Evolutionary conservation across 2,797 vertebrate genomes (phyloP).

Genomic region (Microctenopoma lineatum): DNA sequence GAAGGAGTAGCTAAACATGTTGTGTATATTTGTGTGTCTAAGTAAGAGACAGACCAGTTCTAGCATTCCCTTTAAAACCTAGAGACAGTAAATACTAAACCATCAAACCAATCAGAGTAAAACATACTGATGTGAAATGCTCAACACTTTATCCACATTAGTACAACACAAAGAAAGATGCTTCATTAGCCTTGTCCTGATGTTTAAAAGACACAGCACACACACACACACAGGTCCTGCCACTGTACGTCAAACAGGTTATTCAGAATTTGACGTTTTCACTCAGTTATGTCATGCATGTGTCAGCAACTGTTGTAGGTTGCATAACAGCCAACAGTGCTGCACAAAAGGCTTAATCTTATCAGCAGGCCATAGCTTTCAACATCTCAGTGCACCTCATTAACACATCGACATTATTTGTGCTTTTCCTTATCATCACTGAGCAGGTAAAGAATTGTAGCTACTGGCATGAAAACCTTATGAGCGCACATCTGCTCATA

Average conservation of each 20-base stretch:
- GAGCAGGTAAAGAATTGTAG: constrained; percentile 66
- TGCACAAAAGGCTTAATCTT: constrained; percentile 21
- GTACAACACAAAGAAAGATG: not conserved
- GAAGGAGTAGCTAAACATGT: not conserved
- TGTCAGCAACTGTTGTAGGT: not conserved
- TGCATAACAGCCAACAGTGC: constrained; percentile 12
- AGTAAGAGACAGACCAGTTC: too few relatives aligned
- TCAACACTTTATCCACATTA: not conserved
- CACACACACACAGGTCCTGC: not conserved
- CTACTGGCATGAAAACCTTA: constrained; percentile 41
- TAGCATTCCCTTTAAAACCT: not conserved
- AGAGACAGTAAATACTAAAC: not conserved
- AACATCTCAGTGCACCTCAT: constrained; percentile 49
- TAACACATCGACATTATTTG: constrained; percentile 56
- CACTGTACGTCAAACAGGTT: not conserved
- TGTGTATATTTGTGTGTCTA: too few relatives aligned
- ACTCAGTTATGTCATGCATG: not conserved
- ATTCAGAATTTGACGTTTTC: not conserved
- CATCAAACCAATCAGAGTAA: not conserved
- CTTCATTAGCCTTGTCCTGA: not conserved
- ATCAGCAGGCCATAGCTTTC: constrained; percentile 22
- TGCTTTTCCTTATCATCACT: constrained; percentile 53
- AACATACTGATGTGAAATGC: not conserved
- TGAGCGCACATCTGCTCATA: constrained; percentile 69
- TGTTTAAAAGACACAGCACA: not conserved